Percentiles rank a stretch among this genome's conserved stretches.
Evolutionary conservation across 2,113 vertebrate species (phyloP).

Genomic region (Macaca mulatta): DNA sequence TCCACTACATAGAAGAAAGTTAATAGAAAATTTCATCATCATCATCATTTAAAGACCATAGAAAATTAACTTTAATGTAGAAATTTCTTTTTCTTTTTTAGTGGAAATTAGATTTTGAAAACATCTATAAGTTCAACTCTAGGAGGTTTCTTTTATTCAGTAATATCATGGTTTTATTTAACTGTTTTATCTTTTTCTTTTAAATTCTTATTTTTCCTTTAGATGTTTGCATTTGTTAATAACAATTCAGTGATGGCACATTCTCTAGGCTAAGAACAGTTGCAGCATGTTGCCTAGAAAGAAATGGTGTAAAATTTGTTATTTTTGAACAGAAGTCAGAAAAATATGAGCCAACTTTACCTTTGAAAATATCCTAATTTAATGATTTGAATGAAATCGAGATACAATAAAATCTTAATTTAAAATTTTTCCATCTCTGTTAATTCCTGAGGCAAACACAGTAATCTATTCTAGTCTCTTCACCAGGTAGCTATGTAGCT

Average conservation of each 20-base stretch:
- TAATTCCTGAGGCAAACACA: neutral
- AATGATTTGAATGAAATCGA: neutral
- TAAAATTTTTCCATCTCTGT: neutral
- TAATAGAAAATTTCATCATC: neutral
- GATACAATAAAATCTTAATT: neutral
- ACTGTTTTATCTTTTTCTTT: neutral
- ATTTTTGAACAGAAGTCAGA: neutral
- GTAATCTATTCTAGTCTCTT: neutral
- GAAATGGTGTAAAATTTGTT: neutral
- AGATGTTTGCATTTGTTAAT: neutral
- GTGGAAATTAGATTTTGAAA: neutral
- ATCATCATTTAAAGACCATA: neutral
- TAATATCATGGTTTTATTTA: neutral
- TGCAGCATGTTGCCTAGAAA: neutral
- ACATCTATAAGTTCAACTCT: neutral
- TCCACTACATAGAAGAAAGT: neutral
- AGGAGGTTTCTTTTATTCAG: neutral
- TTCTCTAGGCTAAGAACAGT: neutral
- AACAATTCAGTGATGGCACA: neutral
- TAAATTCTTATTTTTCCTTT: neutral
- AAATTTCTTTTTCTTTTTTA: neutral
- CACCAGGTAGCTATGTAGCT: neutral
- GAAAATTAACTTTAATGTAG: neutral
- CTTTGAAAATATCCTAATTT: neutral
- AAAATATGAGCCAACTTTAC: neutral